phyloP scores from a whole-genome alignment of 1,140 invertebrate genomes.

The Probaryconus sp. region DNA sequence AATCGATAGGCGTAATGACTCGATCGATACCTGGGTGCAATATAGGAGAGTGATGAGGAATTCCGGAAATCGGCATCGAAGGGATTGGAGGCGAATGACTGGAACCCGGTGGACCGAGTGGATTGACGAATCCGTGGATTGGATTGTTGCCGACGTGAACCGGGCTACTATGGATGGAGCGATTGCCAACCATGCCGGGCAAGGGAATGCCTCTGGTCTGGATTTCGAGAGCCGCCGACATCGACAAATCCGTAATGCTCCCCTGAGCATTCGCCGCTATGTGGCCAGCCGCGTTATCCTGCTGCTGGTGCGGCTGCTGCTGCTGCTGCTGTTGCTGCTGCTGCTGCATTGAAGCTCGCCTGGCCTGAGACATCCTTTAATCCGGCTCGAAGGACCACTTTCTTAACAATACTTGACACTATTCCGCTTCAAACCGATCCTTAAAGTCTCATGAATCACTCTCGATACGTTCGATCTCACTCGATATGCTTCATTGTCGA shows the following conservation, averaged over 20 bases:
- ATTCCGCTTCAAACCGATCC: no score
- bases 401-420: no score
- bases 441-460: no score
- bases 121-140: conserved; percentile 73
- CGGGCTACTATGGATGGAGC: conserved; percentile 43
- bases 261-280: conserved; percentile 29
- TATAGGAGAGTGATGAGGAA: conserved; percentile 66
- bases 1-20: conserved; percentile 13
- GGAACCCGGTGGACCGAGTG: conserved; percentile 68
- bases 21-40: conserved; percentile 67
- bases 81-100: conserved; percentile 60
- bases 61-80: conserved; percentile 58
- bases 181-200: conserved; percentile 71
- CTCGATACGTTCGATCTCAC: no score
- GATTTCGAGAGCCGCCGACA: conserved; percentile 63
- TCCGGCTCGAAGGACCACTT: no score
- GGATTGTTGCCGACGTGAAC: conserved; percentile 64
- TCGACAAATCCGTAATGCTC: conserved; percentile 23
- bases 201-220: conserved; percentile 72
- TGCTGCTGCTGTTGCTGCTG: no score
- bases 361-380: conserved; percentile 24
- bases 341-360: conserved; percentile 27
- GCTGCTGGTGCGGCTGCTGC: no score
- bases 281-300: conserved; percentile 20
- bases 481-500: no score